phyloP scores from a whole-genome alignment of 2,797 vertebrate species.

The Diplodus sargus region DNA sequence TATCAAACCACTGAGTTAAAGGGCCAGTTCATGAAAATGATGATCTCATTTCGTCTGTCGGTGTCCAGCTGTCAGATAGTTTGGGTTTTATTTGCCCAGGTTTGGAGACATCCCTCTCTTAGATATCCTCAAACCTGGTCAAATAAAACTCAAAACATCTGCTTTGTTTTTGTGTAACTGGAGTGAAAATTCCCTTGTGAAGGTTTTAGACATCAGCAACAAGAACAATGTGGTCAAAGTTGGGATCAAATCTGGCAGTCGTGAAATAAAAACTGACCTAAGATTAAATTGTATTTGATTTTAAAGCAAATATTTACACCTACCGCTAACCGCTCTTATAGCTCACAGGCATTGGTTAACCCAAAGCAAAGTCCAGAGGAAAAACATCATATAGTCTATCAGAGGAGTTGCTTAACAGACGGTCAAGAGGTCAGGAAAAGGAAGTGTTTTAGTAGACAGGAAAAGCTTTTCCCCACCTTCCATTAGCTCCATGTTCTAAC shows the following conservation, averaged over 20 bases:
- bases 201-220: not conserved
- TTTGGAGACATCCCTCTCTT: not conserved
- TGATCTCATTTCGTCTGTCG: not conserved
- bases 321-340: not conserved
- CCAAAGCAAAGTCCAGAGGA: not conserved
- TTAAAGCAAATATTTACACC: not conserved
- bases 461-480: slow-evolving; percentile 86
- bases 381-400: slow-evolving; percentile 39
- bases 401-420: slow-evolving; percentile 41
- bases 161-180: not conserved
- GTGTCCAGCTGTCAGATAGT: not conserved
- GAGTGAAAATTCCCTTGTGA: not conserved
- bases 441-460: slow-evolving; percentile 86
- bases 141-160: not conserved
- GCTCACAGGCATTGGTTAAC: too few relatives aligned
- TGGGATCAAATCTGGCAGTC: not conserved
- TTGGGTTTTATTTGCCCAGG: not conserved
- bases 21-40: not conserved
- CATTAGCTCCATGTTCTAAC: slow-evolving; percentile 81
- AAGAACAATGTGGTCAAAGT: not conserved
- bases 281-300: not conserved
- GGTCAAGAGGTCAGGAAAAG: slow-evolving; percentile 81
- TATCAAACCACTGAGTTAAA: not conserved
- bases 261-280: not conserved
- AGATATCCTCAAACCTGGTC: not conserved